A percentile compares a stretch with the other conserved stretches of the same genome.
Conservation (phyloP, 2,797 vertebrate species). For the Lophura swinhoii region DNA sequence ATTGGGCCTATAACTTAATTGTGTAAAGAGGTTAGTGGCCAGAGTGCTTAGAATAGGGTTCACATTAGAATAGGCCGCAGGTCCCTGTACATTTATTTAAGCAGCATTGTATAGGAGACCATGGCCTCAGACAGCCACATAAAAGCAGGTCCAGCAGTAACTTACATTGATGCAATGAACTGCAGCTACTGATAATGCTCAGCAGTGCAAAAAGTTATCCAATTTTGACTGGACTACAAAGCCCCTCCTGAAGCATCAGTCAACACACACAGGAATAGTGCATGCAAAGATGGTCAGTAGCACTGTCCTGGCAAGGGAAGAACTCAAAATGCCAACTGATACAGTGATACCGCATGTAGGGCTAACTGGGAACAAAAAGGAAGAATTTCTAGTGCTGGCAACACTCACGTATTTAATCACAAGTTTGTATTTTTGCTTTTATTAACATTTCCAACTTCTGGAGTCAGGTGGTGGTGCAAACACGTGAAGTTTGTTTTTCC, state of each 20-base stretch:
- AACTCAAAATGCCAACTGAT: not conserved
- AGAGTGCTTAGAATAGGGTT: not conserved
- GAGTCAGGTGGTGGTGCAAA: not conserved
- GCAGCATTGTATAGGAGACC: not conserved
- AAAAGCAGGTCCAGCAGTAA: not conserved
- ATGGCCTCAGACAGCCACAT: not conserved
- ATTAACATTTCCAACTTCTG: not conserved
- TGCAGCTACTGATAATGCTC: not conserved
- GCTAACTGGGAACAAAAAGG: not conserved
- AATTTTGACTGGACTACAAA: slow-evolving; percentile 1
- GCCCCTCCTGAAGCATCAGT: not conserved
- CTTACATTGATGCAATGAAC: not conserved
- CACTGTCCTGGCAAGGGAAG: not conserved
- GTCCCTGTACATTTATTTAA: not conserved
- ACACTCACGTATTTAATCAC: not conserved
- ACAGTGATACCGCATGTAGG: not conserved
- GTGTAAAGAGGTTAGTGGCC: not conserved
- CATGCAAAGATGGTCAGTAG: not conserved
- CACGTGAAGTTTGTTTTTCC: not conserved
- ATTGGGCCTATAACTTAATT: not conserved
- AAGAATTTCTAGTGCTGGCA: not conserved
- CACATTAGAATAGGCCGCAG: not conserved
- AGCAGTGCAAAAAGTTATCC: not conserved
- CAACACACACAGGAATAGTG: not conserved
- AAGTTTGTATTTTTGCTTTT: not conserved